Conservation (phyloP, 1,140 invertebrate species). For the Octopus bimaculoides region DNA sequence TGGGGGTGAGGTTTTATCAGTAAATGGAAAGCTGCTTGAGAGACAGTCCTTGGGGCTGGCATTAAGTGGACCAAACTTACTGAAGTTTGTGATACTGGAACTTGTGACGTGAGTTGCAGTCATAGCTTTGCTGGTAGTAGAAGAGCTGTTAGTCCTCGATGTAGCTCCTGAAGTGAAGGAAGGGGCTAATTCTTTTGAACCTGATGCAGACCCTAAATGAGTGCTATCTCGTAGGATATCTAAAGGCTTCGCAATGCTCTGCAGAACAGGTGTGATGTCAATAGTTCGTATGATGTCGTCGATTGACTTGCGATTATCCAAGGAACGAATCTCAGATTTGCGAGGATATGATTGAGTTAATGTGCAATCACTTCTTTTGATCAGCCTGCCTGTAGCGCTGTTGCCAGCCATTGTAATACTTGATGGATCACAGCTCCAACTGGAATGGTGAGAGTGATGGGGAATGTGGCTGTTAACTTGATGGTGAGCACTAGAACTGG, state of each 20-base stretch:
- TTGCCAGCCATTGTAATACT: neutral
- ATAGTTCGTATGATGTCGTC: neutral
- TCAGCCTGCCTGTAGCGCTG: neutral
- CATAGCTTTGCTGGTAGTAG: no score
- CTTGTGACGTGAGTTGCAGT: no score
- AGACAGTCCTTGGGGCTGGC: no score
- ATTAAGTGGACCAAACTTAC: no score
- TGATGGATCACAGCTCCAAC: neutral
- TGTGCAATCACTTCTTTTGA: neutral
- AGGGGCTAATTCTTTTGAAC: no score
- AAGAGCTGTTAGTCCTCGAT: no score
- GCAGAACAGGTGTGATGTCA: neutral
- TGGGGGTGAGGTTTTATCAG: neutral
- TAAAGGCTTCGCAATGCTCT: neutral
- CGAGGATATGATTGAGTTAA: neutral
- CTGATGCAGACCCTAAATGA: no score
- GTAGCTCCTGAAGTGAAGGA: no score
- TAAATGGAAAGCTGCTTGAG: neutral
- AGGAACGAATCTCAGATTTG: slow-evolving; percentile 4
- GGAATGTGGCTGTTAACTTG: neutral
- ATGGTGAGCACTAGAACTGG: neutral
- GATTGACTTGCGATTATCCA: slow-evolving; percentile 6
- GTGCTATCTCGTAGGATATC: neutral
- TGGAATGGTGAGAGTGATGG: neutral
- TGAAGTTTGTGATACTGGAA: no score